Conservation (phyloP, 2,113 vertebrate species). For the Geococcyx californianus region DNA sequence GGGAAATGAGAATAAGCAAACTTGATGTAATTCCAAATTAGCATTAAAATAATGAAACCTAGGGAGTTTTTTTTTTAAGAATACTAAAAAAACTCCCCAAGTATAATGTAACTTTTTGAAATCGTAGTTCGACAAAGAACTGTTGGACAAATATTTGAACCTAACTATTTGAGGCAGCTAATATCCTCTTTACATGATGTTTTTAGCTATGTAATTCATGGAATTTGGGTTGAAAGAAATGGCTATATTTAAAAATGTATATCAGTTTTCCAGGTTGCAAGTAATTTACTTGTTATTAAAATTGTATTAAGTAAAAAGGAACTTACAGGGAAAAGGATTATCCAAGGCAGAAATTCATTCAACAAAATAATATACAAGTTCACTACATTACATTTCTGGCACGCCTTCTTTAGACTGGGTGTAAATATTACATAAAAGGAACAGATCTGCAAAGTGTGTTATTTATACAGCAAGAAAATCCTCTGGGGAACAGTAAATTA, state of each 20-base stretch:
- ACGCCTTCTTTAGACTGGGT: not conserved
- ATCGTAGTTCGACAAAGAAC: not conserved
- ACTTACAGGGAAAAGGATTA: not conserved
- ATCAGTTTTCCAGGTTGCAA: not conserved
- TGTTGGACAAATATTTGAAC: not conserved
- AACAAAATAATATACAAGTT: not conserved
- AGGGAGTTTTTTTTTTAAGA: not conserved
- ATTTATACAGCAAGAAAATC: not conserved
- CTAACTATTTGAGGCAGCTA: not conserved
- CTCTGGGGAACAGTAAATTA: not conserved
- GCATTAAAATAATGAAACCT: not conserved
- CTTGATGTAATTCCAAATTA: not conserved
- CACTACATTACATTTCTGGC: not conserved
- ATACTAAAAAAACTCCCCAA: fast-evolving
- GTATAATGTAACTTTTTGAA: not conserved
- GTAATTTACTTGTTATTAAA: not conserved
- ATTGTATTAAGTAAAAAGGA: not conserved
- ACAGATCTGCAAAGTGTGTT: not conserved
- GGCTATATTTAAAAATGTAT: not conserved
- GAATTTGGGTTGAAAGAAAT: not conserved
- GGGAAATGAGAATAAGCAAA: not conserved
- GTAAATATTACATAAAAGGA: conserved; percentile 16
- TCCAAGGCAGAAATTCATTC: not conserved
- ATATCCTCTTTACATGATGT: not conserved
- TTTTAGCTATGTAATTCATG: not conserved